Conservation (phyloP, 2,113 vertebrate species). For the Gulo gulo region DNA sequence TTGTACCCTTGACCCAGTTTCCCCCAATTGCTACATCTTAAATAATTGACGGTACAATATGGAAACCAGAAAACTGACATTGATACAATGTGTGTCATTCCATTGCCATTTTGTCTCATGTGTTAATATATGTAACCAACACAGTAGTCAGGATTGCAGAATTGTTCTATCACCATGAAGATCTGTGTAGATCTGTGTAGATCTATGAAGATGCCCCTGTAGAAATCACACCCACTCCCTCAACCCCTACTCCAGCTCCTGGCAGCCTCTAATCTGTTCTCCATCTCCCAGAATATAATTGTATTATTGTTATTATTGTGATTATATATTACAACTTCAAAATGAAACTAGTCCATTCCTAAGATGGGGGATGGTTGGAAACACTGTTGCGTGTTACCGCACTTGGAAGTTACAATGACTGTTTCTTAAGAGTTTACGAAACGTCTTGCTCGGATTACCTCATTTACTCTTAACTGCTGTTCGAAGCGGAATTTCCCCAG, state of each 20-base stretch:
- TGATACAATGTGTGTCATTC: background rate
- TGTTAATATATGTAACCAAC: background rate
- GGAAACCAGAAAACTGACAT: background rate
- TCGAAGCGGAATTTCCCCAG: background rate
- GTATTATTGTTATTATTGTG: background rate
- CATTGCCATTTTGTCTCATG: background rate
- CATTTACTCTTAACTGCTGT: background rate
- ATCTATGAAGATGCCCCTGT: background rate
- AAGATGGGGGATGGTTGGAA: background rate
- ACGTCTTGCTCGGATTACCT: background rate
- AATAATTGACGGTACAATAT: background rate
- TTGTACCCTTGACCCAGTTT: background rate
- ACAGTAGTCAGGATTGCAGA: background rate
- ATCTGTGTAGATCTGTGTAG: no score
- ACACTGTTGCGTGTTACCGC: background rate
- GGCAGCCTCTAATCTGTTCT: background rate
- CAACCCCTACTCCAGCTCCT: no score
- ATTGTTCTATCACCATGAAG: background rate
- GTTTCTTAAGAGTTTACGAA: background rate
- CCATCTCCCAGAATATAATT: background rate
- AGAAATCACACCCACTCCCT: background rate
- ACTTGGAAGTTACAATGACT: no score
- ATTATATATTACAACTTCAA: background rate
- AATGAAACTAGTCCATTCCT: background rate
- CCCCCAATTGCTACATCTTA: background rate